Conservation (phyloP, 2,113 vertebrate genomes). For the Procavia capensis region DNA sequence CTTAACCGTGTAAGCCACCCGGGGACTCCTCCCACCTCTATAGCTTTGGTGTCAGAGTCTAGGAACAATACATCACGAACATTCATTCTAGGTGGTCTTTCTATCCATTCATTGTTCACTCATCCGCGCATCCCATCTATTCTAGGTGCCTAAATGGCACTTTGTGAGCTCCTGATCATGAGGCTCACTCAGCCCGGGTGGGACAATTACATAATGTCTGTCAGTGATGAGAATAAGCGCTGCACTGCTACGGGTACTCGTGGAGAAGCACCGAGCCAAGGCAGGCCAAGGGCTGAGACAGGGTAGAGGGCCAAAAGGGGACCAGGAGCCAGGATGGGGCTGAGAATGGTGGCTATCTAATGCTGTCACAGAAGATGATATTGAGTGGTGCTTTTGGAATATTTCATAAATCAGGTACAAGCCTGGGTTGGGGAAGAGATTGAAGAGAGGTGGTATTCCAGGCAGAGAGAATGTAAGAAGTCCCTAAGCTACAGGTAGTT, state of each 20-base stretch:
- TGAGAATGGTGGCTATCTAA: not conserved
- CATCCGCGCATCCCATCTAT: not conserved
- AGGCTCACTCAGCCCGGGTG: not conserved
- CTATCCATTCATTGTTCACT: not conserved
- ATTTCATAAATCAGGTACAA: not conserved
- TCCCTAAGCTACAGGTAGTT: not conserved
- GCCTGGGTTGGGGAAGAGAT: not conserved
- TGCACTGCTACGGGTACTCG: accelerated
- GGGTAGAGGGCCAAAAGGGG: no score
- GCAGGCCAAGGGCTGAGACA: not conserved
- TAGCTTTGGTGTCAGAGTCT: not conserved
- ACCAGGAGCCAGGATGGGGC: no score
- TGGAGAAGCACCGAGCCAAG: not conserved
- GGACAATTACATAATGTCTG: not conserved
- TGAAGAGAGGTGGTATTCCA: not conserved
- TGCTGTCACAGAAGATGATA: not conserved
- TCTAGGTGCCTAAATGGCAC: not conserved
- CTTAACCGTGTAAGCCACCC: no score
- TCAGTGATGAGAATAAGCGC: not conserved
- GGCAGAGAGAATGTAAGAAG: not conserved
- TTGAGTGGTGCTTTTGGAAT: not conserved
- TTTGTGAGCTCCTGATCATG: not conserved
- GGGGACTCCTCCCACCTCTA: not conserved
- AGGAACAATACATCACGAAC: not conserved
- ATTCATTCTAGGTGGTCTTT: not conserved